Conservation (phyloP, 2,797 vertebrate species). For the Sebastes jordani region DNA sequence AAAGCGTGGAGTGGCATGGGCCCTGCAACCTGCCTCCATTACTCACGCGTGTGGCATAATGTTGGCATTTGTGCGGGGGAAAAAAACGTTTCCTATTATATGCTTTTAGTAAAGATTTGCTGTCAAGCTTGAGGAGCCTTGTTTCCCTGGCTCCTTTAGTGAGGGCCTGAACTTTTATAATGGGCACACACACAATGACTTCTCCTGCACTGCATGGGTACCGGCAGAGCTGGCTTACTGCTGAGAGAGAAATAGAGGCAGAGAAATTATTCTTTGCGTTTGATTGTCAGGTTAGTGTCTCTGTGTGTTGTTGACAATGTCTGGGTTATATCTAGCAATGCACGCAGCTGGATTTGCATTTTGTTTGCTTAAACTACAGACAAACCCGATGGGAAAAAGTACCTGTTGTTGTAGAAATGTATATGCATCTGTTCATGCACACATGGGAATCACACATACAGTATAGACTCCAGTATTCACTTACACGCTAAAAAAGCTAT, state of each 20-base stretch:
- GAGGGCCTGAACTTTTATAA: constrained; percentile 64
- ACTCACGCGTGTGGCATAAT: constrained; percentile 53
- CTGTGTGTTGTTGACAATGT: constrained; percentile 5
- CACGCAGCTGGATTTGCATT: not conserved
- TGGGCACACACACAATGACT: constrained; percentile 53
- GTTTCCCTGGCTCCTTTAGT: constrained; percentile 47
- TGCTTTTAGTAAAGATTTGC: constrained; percentile 85
- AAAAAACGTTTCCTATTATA: constrained; percentile 64
- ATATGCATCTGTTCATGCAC: not conserved
- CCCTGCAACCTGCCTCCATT: constrained; percentile 53
- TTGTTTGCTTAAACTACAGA: not conserved
- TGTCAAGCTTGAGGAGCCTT: constrained; percentile 66
- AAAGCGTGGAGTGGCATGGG: constrained; percentile 45
- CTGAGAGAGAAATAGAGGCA: constrained; percentile 14
- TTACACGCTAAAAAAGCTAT: not conserved
- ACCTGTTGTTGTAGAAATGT: not conserved
- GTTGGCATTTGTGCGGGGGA: constrained; percentile 61
- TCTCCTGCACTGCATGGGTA: constrained; percentile 32
- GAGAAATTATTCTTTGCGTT: constrained; percentile 27
- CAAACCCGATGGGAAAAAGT: not conserved
- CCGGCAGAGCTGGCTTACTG: constrained; percentile 26
- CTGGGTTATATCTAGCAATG: not conserved
- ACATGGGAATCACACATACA: not conserved
- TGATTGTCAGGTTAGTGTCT: constrained; percentile 37
- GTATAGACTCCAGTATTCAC: not conserved